Conservation (phyloP, 2,797 vertebrate genomes). For the Sebastes diploproa region DNA sequence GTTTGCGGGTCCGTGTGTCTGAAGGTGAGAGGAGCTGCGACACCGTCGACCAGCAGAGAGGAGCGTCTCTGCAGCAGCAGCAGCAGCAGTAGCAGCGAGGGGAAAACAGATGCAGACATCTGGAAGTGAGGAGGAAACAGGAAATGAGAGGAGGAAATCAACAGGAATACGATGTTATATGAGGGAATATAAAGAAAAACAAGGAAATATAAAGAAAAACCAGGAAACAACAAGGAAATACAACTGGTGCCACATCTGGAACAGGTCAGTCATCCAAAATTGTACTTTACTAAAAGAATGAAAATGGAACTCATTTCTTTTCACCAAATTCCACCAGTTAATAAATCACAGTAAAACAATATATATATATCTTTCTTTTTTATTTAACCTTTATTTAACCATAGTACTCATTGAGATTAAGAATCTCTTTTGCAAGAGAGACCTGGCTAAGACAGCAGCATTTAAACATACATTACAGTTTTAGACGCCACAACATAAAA, state of each 20-base stretch:
- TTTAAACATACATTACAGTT: no score
- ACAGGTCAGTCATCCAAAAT: neutral
- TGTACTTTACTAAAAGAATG: no score
- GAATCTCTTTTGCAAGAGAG: no score
- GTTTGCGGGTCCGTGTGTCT: constrained; percentile 15
- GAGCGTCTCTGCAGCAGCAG: neutral
- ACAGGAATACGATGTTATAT: neutral
- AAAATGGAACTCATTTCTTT: no score
- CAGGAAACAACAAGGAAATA: neutral
- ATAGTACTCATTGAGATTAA: no score
- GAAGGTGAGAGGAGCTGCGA: constrained; percentile 19
- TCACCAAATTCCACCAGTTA: no score
- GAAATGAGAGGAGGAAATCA: neutral
- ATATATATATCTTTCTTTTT: no score
- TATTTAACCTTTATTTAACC: no score
- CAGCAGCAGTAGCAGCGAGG: neutral
- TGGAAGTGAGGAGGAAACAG: neutral
- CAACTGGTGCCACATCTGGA: neutral
- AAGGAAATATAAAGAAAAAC: no score
- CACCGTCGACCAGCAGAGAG: accelerated
- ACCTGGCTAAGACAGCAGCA: no score
- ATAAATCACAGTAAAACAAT: no score
- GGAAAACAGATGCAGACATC: accelerated
- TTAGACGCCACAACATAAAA: no score
- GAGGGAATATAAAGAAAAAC: neutral